Base-by-base conservation (phyloP, 2,797 vertebrate species). In the Miichthys miiuy region DNA sequence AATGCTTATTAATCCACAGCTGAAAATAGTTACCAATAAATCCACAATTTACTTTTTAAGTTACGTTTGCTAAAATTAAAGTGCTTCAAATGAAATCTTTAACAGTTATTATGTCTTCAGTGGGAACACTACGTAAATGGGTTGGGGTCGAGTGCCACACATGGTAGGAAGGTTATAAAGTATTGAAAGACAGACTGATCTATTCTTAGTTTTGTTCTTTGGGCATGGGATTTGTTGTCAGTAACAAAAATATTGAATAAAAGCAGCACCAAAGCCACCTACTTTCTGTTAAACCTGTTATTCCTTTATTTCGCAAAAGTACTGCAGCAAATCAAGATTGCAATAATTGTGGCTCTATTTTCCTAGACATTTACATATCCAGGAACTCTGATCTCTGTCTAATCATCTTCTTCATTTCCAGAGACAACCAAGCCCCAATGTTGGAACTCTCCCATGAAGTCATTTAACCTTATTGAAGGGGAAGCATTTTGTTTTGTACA, bases 381-480 rank as follows among this genome's bases (percentile, higher is more conserved):
- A 13, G 0, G 12, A 34, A 55, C 6, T 23, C 68, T 67, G 2
- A 21, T 74, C 5, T 55, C 10, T 23, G 34, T 38, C 34, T 38
- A 38, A 1, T 44, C 18, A 2, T 20, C 9, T 41, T 5, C 14
- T 17, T 46, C 21, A 50, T 55, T 60, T 71, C 66, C 68, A 81
- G 85, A 51, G 4, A 5, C 38, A 30, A 9, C 5, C 0, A 0
- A 52, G n/a, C n/a, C 21, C 1, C 0, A 3, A 0, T 90, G 87
- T 47, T 0, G 0, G 0, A 0, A 52, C 7, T 3, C 1, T 1
- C 0, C 17, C 0, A 0, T 0, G 0, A 3, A 75, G 0, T 0
- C 0, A 0, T 6, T 2, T 6, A 0, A 0, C 0, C n/a, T 88
- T 2, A 3, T 30, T 14, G 80, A 86, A 47, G 87, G 87, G 1